A percentile compares a stretch with the other conserved stretches of the same genome.
phyloP scores from a whole-genome alignment of 2,888 invertebrate species.

The Apoda limacodes region DNA sequence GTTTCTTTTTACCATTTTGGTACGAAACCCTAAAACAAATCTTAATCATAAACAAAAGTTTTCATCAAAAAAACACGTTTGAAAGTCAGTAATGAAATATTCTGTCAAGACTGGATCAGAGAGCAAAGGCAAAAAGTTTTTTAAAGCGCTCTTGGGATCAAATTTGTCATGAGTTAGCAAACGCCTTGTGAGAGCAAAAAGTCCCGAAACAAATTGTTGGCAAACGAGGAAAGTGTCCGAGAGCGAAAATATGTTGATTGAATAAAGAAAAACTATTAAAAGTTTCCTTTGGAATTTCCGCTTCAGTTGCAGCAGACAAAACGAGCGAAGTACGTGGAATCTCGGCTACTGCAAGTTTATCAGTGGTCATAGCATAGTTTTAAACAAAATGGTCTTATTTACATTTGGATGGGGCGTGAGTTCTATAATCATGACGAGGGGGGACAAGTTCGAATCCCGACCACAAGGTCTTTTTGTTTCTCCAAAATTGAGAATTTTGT shows the following conservation, averaged over 20 bases:
- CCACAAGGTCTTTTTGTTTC: too few relatives aligned
- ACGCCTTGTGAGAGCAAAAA: conserved; percentile 45
- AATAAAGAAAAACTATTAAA: conserved; percentile 69
- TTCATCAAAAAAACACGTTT: too few relatives aligned
- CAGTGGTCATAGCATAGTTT: too few relatives aligned
- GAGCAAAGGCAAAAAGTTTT: conserved; percentile 36
- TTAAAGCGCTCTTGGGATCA: conserved; percentile 47
- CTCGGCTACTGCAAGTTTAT: background rate
- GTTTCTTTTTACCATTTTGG: too few relatives aligned
- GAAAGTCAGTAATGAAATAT: conserved; percentile 31
- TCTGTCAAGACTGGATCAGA: conserved; percentile 46
- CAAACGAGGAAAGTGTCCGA: conserved; percentile 62
- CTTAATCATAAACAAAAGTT: too few relatives aligned
- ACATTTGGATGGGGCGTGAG: too few relatives aligned
- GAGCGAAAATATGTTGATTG: conserved; percentile 67
- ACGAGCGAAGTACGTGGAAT: conserved; percentile 35
- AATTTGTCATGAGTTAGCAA: conserved; percentile 49
- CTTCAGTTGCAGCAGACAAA: conserved; percentile 45
- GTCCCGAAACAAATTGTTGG: conserved; percentile 62
- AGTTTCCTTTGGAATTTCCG: conserved; percentile 51
- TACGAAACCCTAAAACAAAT: too few relatives aligned
- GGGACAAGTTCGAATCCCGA: too few relatives aligned
- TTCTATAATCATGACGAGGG: too few relatives aligned
- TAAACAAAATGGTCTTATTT: too few relatives aligned
- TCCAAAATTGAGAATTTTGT: too few relatives aligned